Evolutionary conservation across 2,797 vertebrate species (phyloP).

Genomic region (Coccyzus lansbergi): DNA sequence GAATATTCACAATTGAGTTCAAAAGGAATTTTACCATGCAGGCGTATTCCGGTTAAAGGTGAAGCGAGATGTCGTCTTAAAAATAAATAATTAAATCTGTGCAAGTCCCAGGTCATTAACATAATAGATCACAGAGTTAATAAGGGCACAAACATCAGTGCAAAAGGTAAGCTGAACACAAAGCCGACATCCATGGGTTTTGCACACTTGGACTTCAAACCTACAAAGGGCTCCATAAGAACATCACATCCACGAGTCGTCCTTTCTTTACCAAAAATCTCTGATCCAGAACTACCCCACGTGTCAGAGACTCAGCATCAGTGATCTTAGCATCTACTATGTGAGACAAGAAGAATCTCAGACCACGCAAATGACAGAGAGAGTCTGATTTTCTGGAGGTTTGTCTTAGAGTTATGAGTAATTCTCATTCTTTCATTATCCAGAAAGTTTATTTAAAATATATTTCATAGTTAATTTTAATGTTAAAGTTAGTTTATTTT

Average conservation of each 20-base stretch:
- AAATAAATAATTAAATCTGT: background rate
- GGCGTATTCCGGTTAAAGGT: conserved; percentile 27
- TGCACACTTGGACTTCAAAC: background rate
- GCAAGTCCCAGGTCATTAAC: background rate
- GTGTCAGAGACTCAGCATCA: background rate
- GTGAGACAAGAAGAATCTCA: background rate
- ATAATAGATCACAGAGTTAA: conserved; percentile 25
- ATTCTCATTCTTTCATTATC: background rate
- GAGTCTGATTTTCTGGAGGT: background rate
- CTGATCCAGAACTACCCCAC: background rate
- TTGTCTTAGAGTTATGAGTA: background rate
- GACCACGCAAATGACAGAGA: background rate
- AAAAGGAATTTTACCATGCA: conserved; percentile 25
- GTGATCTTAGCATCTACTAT: background rate
- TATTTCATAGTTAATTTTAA: background rate
- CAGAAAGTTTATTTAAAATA: background rate
- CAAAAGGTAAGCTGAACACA: conserved; percentile 9
- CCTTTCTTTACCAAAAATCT: background rate
- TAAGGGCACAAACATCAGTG: background rate
- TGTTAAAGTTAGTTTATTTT: background rate
- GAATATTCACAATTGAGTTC: conserved; percentile 43
- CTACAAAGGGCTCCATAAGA: background rate
- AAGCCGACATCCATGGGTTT: background rate
- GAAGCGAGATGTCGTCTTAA: conserved; percentile 9
- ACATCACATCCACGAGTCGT: background rate